Conservation (phyloP, 2,797 vertebrate species). For the Microchirus variegatus region DNA sequence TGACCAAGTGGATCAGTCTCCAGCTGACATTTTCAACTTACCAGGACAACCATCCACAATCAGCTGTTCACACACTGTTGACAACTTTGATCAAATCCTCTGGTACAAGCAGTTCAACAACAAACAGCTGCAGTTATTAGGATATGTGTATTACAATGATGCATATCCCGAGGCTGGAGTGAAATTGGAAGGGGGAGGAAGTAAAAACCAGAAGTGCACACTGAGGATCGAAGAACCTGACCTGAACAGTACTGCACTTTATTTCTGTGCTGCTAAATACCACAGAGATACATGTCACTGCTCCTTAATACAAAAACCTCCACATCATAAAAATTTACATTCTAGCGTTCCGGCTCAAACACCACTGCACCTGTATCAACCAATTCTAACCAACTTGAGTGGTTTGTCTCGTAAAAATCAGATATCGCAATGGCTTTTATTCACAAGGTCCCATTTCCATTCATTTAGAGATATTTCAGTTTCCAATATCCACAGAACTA, state of each 20-base stretch:
- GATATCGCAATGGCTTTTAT: too few species aligned
- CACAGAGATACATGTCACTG: conserved; percentile 44
- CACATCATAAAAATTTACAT: too few species aligned
- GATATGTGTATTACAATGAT: neutral
- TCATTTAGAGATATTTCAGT: too few species aligned
- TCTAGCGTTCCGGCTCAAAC: too few species aligned
- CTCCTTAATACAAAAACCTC: conserved; percentile 52
- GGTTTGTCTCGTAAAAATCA: too few species aligned
- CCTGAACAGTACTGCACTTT: conserved; percentile 44
- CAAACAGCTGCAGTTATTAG: conserved; percentile 40
- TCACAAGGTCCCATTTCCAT: too few species aligned
- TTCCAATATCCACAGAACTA: too few species aligned
- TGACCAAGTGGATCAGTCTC: conserved; percentile 44
- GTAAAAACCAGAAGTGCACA: conserved; percentile 13
- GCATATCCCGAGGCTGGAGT: neutral
- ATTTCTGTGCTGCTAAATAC: conserved; percentile 64
- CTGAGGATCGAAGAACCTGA: conserved; percentile 24
- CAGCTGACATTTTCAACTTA: conserved; percentile 6
- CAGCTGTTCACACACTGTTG: conserved; percentile 49
- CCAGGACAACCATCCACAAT: conserved; percentile 3
- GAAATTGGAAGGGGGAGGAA: conserved; percentile 29
- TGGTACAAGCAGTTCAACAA: conserved; percentile 62
- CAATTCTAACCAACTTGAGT: too few species aligned
- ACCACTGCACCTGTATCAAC: too few species aligned
- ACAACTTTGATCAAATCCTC: conserved; percentile 23